A percentile compares a stretch with the other conserved stretches of the same genome.
Evolutionary conservation across 2,113 vertebrate species (phyloP).

Genomic region (Spea multiplicata): DNA sequence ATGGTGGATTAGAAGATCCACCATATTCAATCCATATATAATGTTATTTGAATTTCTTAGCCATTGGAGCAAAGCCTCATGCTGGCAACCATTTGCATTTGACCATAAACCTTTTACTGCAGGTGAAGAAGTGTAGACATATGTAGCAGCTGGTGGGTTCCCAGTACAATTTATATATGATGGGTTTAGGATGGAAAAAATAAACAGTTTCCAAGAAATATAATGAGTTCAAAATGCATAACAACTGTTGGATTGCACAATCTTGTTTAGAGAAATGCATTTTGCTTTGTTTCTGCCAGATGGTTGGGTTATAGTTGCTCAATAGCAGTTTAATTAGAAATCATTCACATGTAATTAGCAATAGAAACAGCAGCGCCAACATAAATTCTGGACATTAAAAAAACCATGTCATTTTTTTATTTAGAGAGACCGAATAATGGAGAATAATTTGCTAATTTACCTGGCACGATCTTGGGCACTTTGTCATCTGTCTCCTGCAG

Average conservation of each 20-base stretch:
- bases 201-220: conserved; percentile 24
- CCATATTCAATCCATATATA: too few species aligned
- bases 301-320: conserved; percentile 10
- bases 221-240: conserved; percentile 5
- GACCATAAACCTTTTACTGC: conserved; percentile 1
- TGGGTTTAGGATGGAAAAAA: conserved; percentile 20
- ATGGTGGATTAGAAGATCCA: too few species aligned
- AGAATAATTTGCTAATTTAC: conserved; percentile 4
- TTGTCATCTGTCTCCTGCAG: not conserved
- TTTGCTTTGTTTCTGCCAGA: conserved; percentile 28
- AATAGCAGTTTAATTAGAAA: conserved; percentile 32
- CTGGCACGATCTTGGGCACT: not conserved
- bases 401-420: too few species aligned
- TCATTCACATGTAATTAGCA: conserved; percentile 21
- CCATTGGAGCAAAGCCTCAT: too few species aligned
- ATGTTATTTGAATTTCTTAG: too few species aligned
- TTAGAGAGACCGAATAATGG: not conserved
- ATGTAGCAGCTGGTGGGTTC: not conserved
- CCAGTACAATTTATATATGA: conserved; percentile 9
- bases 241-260: conserved; percentile 31
- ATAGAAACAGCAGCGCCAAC: conserved; percentile 10
- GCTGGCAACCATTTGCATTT: too few species aligned
- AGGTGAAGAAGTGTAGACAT: not conserved
- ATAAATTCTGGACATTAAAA: conserved; percentile 6
- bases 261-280: conserved; percentile 10